phyloP scores from a whole-genome alignment of 2,888 invertebrate genomes.

The Hydrotaea cyrtoneurina region DNA sequence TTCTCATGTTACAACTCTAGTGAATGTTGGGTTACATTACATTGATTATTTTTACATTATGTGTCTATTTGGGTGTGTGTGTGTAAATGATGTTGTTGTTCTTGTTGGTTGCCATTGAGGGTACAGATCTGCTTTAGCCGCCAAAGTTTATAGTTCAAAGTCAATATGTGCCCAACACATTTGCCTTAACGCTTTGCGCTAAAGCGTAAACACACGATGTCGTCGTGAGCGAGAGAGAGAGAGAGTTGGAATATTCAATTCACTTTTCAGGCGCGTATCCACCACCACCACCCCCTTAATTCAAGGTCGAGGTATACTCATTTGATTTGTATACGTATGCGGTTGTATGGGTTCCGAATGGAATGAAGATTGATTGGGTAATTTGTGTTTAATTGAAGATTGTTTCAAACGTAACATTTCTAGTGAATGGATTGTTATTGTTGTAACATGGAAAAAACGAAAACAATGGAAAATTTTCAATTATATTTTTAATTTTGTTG shows the following conservation, averaged over 20 bases:
- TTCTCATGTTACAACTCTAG: no score
- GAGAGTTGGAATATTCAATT: background rate
- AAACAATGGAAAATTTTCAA: background rate
- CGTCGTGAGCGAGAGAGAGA: background rate
- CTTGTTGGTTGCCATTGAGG: background rate
- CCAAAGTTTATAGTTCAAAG: constrained; percentile 7
- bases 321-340: no score
- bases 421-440: background rate
- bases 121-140: background rate
- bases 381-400: constrained; percentile 12
- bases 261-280: background rate
- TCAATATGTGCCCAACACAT: background rate
- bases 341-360: background rate
- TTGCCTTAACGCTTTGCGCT: background rate
- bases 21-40: no score
- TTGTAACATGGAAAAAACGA: no score
- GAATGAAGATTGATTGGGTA: constrained; percentile 6
- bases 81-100: no score
- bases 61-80: no score
- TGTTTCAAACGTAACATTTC: background rate
- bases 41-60: no score
- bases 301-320: no score
- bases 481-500: background rate
- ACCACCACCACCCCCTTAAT: no score
- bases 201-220: background rate